phyloP scores from a whole-genome alignment of 1,140 invertebrate genomes.

The Rhynchophorus ferrugineus region DNA sequence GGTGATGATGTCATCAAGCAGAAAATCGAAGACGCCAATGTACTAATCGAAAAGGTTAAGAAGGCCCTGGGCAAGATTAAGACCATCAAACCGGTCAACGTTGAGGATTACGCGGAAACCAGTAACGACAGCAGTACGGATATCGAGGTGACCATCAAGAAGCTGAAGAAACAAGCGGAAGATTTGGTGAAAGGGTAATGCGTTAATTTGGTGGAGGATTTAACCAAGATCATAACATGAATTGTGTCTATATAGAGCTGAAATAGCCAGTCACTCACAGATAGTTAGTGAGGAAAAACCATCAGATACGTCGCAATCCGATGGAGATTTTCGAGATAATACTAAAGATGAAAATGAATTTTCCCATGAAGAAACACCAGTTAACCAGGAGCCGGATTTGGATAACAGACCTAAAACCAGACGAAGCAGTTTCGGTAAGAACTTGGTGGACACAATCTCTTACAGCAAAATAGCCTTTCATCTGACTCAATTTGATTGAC shows the following conservation, averaged over 20 bases:
- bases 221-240: not conserved
- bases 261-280: too few relatives aligned
- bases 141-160: constrained; percentile 11
- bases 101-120: not conserved
- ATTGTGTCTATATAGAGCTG: not conserved
- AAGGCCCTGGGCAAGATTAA: constrained; percentile 22
- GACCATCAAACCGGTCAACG: constrained; percentile 3
- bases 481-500: too few relatives aligned
- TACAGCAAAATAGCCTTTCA: too few relatives aligned
- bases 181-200: constrained; percentile 6
- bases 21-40: constrained; percentile 25
- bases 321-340: too few relatives aligned
- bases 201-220: not conserved
- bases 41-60: constrained; percentile 20
- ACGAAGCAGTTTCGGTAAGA: constrained; percentile 12
- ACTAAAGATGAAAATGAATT: too few relatives aligned
- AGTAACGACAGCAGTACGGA: constrained; percentile 5
- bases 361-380: not conserved
- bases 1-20: constrained; percentile 10
- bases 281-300: too few relatives aligned
- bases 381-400: not conserved
- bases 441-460: too few relatives aligned
- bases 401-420: constrained; percentile 15
- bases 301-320: too few relatives aligned
- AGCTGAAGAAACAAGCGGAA: constrained; percentile 7